phyloP scores from a whole-genome alignment of 2,113 vertebrate genomes.

The Coreoperca whiteheadi region DNA sequence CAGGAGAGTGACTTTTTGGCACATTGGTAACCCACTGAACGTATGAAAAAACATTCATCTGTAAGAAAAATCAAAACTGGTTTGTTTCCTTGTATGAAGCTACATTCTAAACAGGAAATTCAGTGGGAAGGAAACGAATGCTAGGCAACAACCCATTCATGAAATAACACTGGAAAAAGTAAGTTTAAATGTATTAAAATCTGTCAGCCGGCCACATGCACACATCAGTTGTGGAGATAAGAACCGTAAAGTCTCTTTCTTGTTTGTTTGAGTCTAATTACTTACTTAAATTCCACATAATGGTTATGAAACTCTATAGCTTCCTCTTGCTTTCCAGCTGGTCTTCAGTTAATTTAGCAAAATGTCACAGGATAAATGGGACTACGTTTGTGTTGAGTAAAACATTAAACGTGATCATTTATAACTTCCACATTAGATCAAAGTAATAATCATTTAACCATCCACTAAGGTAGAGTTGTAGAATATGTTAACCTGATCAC shows the following conservation, averaged over 20 bases:
- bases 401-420: not conserved
- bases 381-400: not conserved
- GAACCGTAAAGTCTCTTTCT: not conserved
- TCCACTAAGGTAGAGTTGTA: not conserved
- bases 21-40: slow-evolving; percentile 76
- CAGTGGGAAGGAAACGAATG: slow-evolving; percentile 21
- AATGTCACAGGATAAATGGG: not conserved
- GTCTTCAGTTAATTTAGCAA: not conserved
- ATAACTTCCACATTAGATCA: not conserved
- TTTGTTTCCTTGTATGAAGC: slow-evolving; percentile 51
- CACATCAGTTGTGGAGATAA: not conserved
- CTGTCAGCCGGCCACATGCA: not conserved
- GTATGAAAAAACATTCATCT: slow-evolving; percentile 77
- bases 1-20: slow-evolving; percentile 77
- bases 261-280: not conserved
- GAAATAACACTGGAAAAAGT: slow-evolving; percentile 12
- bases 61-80: slow-evolving; percentile 68
- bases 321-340: not conserved
- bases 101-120: slow-evolving; percentile 42
- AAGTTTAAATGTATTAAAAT: not conserved
- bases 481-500: not conserved
- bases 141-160: not conserved
- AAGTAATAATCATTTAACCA: not conserved
- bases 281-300: not conserved
- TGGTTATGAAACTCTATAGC: not conserved